Base-by-base conservation (phyloP, 2,888 invertebrate genomes). In the Ditylenchus weischeri region DNA sequence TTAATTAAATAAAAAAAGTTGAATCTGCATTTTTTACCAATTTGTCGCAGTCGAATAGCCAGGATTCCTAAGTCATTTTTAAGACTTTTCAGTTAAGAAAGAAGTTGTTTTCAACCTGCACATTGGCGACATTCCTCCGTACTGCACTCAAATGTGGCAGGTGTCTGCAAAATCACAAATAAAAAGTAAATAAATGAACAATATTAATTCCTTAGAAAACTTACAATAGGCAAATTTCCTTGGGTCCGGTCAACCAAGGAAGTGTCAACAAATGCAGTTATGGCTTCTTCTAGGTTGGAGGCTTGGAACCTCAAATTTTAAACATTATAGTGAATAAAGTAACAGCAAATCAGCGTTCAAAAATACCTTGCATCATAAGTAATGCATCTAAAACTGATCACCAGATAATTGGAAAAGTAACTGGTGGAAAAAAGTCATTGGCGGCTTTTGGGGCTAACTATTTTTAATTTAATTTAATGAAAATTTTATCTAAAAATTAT, bases 211-310 rank as follows among this genome's bases (percentile, higher is more conserved):
- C 5, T 29, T 29, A 29, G 38, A 43, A 19, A 72, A 54, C 72
- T 75, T 66, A 78, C 78, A 70, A 78, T 73, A 49, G 72, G 62
- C 21, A 68, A 49, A 11, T 71, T 70, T 43, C 68, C 54, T 48
- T 68, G 65, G 15, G 57, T 57, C 36, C 69, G 64, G 7, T 70
- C 70, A 36, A 64, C 64, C 62, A 72, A 71, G 4, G 76, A 70
- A 0, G 75, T 73, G 68, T 81, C 81, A 15, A 78, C 74, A 66
- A 81, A 81, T 1, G 81, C 72, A 19, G 80, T 66, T 62, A 81
- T 81, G 15, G 81, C 81, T 64, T 81, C 81, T 66, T 79, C 79
- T 64, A 76, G 60, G 59, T 68, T 73, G 10, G 75, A 71, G 15
- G 76, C 77, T 51, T 75, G 70, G 60, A 77, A 76, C 8, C 43